phyloP scores from a whole-genome alignment of 2,888 invertebrate species.

The Eupithecia tripunctaria region DNA sequence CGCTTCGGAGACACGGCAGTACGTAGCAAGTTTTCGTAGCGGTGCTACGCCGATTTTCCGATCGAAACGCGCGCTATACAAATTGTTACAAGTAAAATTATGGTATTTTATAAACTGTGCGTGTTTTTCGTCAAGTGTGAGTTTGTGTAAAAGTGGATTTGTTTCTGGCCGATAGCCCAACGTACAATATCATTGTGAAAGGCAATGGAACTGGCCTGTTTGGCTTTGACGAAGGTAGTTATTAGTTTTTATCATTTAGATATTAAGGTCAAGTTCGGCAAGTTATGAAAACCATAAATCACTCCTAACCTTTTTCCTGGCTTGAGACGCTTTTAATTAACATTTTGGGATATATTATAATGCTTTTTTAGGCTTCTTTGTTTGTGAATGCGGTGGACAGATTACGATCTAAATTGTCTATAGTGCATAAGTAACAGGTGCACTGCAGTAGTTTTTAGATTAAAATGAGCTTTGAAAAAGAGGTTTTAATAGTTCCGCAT shows the following conservation, averaged over 20 bases:
- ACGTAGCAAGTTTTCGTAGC: constrained; percentile 70
- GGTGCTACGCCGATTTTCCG: constrained; percentile 59
- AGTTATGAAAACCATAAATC: constrained; percentile 3
- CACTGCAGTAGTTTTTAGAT: neutral
- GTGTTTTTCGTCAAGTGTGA: constrained; percentile 55
- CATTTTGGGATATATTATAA: neutral
- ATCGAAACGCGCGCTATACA: constrained; percentile 40
- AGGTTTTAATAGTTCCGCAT: neutral
- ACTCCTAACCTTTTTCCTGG: neutral
- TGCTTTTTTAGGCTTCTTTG: neutral
- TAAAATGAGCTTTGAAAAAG: neutral
- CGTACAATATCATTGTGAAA: constrained; percentile 83
- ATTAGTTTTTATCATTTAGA: constrained; percentile 27
- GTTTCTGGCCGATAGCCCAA: constrained; percentile 72
- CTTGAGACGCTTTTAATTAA: neutral
- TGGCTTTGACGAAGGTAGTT: constrained; percentile 76
- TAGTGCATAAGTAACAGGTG: neutral
- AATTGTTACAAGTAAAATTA: constrained; percentile 30
- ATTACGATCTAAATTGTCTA: neutral
- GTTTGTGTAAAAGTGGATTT: constrained; percentile 81
- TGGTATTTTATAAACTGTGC: constrained; percentile 49
- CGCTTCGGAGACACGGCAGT: constrained; percentile 58
- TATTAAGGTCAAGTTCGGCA: constrained; percentile 10
- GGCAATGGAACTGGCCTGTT: constrained; percentile 74
- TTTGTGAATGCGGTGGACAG: neutral